These are phyloP conservation scores for Melanostoma scalare DNA, from an alignment of 2,888 invertebrate species.

Conservation along the genomic window DNA sequence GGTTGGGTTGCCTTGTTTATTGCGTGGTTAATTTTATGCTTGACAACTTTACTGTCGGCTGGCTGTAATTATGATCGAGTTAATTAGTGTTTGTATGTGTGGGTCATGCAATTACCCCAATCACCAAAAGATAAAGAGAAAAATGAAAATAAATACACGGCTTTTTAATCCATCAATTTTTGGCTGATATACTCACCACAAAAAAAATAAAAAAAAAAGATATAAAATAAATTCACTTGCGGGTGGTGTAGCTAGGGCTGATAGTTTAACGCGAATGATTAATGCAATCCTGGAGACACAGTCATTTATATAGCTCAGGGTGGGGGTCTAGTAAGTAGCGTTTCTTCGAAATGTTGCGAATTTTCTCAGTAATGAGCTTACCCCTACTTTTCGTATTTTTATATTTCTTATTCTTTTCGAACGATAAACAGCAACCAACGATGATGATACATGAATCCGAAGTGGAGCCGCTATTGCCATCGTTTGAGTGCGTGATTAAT, in stretches of 20 bases:
- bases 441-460: slow-evolving; percentile 46
- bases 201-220: slow-evolving; percentile 1
- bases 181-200: slow-evolving; percentile 51
- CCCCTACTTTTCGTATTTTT: slow-evolving; percentile 6
- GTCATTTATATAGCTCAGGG: slow-evolving; percentile 47
- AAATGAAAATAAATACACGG: slow-evolving; percentile 14
- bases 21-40: slow-evolving; percentile 68
- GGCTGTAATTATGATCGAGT: slow-evolving; percentile 59
- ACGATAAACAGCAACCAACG: slow-evolving; percentile 21
- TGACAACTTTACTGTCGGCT: slow-evolving; percentile 56
- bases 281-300: slow-evolving; percentile 43
- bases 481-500: slow-evolving; percentile 40
- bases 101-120: slow-evolving; percentile 50
- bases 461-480: slow-evolving; percentile 3
- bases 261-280: slow-evolving; percentile 52
- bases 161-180: slow-evolving; percentile 11
- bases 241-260: slow-evolving; percentile 30
- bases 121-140: slow-evolving; percentile 39
- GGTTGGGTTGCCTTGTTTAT: slow-evolving; percentile 53
- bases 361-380: slow-evolving; percentile 50
- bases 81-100: slow-evolving; percentile 46
- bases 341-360: slow-evolving; percentile 35
- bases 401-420: not conserved
- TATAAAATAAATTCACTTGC: not conserved
- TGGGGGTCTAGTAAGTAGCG: not conserved